Evolutionary conservation across 2,888 invertebrate genomes (phyloP).

Genomic region (Pyrocoelia pectoralis): DNA sequence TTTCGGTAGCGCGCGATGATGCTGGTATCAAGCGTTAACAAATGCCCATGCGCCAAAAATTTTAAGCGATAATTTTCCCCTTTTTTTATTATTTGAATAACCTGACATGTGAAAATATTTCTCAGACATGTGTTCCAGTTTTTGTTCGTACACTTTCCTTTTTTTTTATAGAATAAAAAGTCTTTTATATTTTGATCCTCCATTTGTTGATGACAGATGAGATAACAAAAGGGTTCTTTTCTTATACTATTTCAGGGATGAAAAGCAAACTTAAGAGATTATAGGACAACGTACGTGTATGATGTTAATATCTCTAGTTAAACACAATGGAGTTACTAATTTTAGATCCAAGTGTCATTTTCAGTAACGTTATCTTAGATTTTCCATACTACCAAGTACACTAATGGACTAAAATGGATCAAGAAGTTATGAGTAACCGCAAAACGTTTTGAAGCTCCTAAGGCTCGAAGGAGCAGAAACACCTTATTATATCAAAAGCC

Average conservation of each 20-base stretch:
- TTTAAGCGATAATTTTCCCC: background rate
- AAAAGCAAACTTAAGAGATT: background rate
- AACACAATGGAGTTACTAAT: constrained; percentile 1
- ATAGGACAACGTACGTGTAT: background rate
- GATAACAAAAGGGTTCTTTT: constrained; percentile 9
- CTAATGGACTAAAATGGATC: too few species aligned
- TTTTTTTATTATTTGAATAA: constrained; percentile 17
- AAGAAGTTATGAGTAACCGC: too few species aligned
- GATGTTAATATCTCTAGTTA: background rate
- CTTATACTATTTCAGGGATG: background rate
- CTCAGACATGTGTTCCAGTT: constrained; percentile 12
- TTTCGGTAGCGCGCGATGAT: constrained; percentile 14
- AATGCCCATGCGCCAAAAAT: constrained; percentile 32
- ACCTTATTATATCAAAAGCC: too few species aligned
- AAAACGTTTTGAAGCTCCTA: too few species aligned
- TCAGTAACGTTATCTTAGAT: background rate
- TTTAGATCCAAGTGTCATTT: background rate
- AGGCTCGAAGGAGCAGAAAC: too few species aligned
- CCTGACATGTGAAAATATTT: constrained; percentile 15
- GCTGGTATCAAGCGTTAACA: constrained; percentile 18
- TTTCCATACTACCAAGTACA: too few species aligned
- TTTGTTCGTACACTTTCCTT: constrained; percentile 1
- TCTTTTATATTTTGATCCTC: constrained; percentile 11
- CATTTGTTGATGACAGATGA: constrained; percentile 7
- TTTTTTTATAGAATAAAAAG: background rate